phyloP scores from a whole-genome alignment of 2,797 vertebrate genomes.

The Dipus sagitta region DNA sequence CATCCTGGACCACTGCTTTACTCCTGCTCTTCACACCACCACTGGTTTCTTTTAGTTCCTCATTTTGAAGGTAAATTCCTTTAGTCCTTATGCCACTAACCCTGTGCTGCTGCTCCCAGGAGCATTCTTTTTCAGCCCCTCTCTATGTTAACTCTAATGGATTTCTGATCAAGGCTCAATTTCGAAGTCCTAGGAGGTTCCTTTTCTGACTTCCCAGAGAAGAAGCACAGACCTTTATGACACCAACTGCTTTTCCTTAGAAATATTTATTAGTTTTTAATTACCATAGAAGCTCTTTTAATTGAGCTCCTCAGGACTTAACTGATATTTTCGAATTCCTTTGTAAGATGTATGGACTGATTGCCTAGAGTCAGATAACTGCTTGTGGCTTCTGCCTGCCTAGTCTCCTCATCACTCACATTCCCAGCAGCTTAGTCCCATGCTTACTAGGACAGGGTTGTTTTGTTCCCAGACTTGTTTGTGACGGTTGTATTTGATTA shows the following conservation, averaged over 20 bases:
- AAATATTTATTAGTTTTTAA: constrained; percentile 69
- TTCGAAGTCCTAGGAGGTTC: not conserved
- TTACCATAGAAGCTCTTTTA: constrained; percentile 66
- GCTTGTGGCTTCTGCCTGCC: not conserved
- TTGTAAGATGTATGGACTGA: constrained; percentile 43
- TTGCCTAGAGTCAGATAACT: constrained; percentile 23
- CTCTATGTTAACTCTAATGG: not conserved
- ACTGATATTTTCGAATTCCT: constrained; percentile 56
- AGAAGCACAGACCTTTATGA: constrained; percentile 29
- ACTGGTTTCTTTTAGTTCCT: constrained; percentile 1
- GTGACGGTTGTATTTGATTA: constrained; percentile 66
- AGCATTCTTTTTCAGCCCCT: not conserved
- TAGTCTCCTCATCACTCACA: not conserved
- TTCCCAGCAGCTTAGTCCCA: not conserved
- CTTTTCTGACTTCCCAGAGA: not conserved
- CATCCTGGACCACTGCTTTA: not conserved
- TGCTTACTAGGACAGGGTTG: constrained; percentile 17
- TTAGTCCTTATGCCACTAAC: not conserved
- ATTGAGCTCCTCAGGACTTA: constrained; percentile 62
- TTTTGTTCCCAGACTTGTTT: constrained; percentile 71
- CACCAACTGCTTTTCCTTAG: constrained; percentile 46
- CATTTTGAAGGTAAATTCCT: not conserved
- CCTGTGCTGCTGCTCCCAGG: not conserved
- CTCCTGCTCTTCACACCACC: not conserved
- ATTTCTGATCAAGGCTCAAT: not conserved